Evolutionary conservation across 2,888 invertebrate species (phyloP), one percentile per base, ranked within the genome.

Genomic region (Hirudinaria manillensis): DNA sequence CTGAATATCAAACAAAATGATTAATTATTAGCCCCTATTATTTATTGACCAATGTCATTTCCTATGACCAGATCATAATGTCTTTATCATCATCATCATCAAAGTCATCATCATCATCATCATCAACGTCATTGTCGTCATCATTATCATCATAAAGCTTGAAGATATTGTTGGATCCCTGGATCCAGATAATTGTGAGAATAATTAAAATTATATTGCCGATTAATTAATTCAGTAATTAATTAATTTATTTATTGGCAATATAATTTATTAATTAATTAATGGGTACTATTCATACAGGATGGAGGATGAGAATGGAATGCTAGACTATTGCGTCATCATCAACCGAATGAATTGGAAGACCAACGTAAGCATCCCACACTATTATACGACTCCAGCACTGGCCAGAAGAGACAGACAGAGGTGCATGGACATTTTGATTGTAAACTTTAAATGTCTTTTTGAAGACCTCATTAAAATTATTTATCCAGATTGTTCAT

Each of bases 271-370:
- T n/a, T n/a, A n/a, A n/a, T n/a, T 21, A 65, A 6, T 27, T 21
- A 65, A 53, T 53, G 55, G 29, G 7, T 61, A 16, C 21, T 61
- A 1, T n/a, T 38, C 16, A 0, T 24, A 16, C 72, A 72, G 72
- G 4, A 72, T 72, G 72, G 6, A 19, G 10, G 72, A 55, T 10
- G 55, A 34, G 21, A 53, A 72, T 51, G 72, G 34, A 6, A 70
- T 27, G 24, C 27, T 72, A 16, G 53, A 34, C 24, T 72, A 55
- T 55, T 72, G 72, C 32, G 53, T 53, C 21, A 29, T 72, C 32
- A 72, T 72, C 21, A 53, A 34, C 29, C 27, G 51, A 45, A 72
- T 72, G 53, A 72, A 72, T 53, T 72, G 72, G 72, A 72, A 55
- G 32, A 10, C 19, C 2, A 24, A 72, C 3, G 21, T 10, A 3